Conservation (phyloP, 2,797 vertebrate species). For the Spea hammondii region DNA sequence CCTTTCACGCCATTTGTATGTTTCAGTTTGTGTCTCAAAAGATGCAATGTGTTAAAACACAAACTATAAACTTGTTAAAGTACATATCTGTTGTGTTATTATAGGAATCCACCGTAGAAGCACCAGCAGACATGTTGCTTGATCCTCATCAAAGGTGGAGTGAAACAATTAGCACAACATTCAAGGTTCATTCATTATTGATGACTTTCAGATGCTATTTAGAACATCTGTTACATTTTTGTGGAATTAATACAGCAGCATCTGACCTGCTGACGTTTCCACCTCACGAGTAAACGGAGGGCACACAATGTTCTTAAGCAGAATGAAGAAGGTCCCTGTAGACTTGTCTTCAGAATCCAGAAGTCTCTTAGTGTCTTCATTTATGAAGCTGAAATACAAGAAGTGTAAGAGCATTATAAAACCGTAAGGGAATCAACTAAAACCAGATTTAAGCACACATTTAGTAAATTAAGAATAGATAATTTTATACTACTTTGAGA, state of each 20-base stretch:
- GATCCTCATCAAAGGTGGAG: constrained; percentile 21
- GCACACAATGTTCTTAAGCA: constrained; percentile 41
- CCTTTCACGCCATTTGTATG: no score
- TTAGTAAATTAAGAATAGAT: neutral
- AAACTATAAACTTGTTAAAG: neutral
- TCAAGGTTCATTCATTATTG: constrained; percentile 45
- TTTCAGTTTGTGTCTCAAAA: no score
- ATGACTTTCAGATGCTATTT: constrained; percentile 46
- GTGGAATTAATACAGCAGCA: constrained; percentile 41
- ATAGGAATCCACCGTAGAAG: neutral
- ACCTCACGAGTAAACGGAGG: constrained; percentile 39
- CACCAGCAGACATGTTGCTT: constrained; percentile 1
- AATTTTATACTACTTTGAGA: constrained; percentile 17
- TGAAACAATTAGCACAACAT: constrained; percentile 39
- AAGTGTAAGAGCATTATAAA: constrained; percentile 34
- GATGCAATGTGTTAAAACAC: neutral
- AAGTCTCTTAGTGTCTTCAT: constrained; percentile 23
- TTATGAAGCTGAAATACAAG: constrained; percentile 12
- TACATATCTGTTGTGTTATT: neutral
- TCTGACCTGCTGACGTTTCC: constrained; percentile 36
- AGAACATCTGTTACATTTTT: constrained; percentile 50
- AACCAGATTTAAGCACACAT: constrained; percentile 23
- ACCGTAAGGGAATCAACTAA: constrained; percentile 20
- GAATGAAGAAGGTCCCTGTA: constrained; percentile 33
- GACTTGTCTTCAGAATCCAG: constrained; percentile 29